Conservation (phyloP, 2,888 invertebrate genomes). For the Lycia hirtaria region DNA sequence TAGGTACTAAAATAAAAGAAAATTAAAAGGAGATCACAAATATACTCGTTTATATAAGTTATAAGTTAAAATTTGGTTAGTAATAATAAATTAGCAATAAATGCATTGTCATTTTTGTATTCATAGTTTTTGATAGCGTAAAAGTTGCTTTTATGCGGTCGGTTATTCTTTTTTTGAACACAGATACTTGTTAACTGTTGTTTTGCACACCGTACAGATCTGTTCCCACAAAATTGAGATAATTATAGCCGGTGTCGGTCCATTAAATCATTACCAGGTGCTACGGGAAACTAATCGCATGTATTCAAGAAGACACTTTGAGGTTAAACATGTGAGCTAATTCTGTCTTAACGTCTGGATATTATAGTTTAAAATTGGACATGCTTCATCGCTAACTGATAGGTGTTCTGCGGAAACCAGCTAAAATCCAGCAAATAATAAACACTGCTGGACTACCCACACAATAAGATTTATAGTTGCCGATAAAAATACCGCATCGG, state of each 20-base stretch:
- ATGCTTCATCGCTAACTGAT: slow-evolving; percentile 27
- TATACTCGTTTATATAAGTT: too few relatives aligned
- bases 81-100: too few relatives aligned
- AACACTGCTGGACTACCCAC: slow-evolving; percentile 66
- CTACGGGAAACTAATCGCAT: slow-evolving; percentile 37
- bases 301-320: slow-evolving; percentile 30
- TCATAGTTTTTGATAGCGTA: too few relatives aligned
- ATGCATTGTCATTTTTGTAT: too few relatives aligned
- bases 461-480: slow-evolving; percentile 77
- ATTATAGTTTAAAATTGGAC: slow-evolving; percentile 20
- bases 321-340: slow-evolving; percentile 14
- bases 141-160: too few relatives aligned
- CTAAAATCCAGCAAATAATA: slow-evolving; percentile 61
- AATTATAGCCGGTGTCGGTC: slow-evolving; percentile 34
- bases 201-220: slow-evolving; percentile 32
- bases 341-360: slow-evolving; percentile 8
- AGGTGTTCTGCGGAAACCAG: slow-evolving; percentile 46
- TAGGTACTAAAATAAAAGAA: too few relatives aligned
- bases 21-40: too few relatives aligned
- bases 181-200: slow-evolving; percentile 5
- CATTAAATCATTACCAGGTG: slow-evolving; percentile 56
- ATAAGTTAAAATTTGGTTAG: too few relatives aligned
- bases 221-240: slow-evolving; percentile 42
- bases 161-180: too few relatives aligned
- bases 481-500: slow-evolving; percentile 75